These are phyloP conservation scores for Pholis gunnellus DNA, from an alignment of 2,113 vertebrate genomes.

Conservation along the genomic window DNA sequence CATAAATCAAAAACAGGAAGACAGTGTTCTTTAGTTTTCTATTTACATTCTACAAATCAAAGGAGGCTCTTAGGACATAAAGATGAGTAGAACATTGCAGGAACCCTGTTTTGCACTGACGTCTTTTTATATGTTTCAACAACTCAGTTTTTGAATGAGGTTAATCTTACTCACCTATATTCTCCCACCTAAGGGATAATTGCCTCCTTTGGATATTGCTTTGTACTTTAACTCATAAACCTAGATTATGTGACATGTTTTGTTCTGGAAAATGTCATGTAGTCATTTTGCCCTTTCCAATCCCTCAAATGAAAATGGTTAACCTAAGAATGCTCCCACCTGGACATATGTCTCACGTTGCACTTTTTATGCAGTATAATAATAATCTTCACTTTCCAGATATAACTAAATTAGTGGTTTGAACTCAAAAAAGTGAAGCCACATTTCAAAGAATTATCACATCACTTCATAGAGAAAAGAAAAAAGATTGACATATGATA, in stretches of 20 bases:
- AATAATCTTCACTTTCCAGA: conserved; percentile 13
- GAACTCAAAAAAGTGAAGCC: conserved; percentile 7
- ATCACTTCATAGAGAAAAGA: conserved; percentile 8
- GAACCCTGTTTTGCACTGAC: not conserved
- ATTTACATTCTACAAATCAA: not conserved
- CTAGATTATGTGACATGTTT: conserved; percentile 12
- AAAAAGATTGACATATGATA: conserved; percentile 19
- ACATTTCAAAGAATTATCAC: conserved; percentile 18
- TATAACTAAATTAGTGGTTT: conserved; percentile 36
- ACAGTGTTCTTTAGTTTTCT: not conserved
- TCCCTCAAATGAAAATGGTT: conserved; percentile 16
- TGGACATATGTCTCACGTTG: not conserved
- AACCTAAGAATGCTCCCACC: conserved; percentile 25
- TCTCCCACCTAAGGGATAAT: not conserved
- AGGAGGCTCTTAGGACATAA: not conserved
- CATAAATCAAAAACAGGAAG: not conserved
- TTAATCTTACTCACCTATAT: not conserved
- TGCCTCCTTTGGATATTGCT: conserved; percentile 19
- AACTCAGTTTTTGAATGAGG: not conserved
- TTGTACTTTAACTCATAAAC: conserved; percentile 15
- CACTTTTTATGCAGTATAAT: not conserved
- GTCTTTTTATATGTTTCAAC: not conserved
- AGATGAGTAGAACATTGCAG: not conserved
- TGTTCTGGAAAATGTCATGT: conserved; percentile 7
- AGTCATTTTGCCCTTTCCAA: conserved; percentile 23